These are phyloP conservation scores for Setophaga kirtlandii DNA, from an alignment of 2,113 vertebrate species.

Conservation along the genomic window DNA sequence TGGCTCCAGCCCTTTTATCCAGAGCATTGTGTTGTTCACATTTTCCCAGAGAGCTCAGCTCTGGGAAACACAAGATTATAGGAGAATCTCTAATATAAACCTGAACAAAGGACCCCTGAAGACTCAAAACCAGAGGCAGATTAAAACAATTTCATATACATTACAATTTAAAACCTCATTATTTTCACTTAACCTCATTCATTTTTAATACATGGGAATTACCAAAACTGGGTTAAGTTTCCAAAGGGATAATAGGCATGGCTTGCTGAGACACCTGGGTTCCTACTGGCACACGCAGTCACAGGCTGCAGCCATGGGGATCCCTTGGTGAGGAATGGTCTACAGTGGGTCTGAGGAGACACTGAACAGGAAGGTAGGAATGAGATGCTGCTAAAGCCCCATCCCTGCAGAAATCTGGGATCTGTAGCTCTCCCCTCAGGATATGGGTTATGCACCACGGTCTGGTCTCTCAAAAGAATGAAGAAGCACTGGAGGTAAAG, in stretches of 20 bases:
- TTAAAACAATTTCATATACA: background rate
- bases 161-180: background rate
- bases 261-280: background rate
- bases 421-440: background rate
- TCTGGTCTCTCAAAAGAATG: background rate
- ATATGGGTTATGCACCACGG: rapidly evolving
- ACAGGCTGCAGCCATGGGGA: background rate
- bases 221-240: background rate
- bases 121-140: conserved; percentile 7
- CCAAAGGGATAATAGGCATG: background rate
- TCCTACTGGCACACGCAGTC: rapidly evolving
- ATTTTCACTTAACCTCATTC: background rate
- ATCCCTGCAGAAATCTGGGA: background rate
- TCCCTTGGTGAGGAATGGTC: background rate
- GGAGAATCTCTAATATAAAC: background rate
- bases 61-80: background rate
- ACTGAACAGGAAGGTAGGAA: background rate
- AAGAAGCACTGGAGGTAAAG: background rate
- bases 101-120: background rate
- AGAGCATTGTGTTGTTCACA: background rate
- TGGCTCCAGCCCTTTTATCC: background rate
- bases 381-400: background rate
- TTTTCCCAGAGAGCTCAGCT: background rate
- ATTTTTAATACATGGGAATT: background rate
- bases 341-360: background rate